phyloP scores from a whole-genome alignment of 2,113 vertebrate genomes.

The Regulus satrapa region DNA sequence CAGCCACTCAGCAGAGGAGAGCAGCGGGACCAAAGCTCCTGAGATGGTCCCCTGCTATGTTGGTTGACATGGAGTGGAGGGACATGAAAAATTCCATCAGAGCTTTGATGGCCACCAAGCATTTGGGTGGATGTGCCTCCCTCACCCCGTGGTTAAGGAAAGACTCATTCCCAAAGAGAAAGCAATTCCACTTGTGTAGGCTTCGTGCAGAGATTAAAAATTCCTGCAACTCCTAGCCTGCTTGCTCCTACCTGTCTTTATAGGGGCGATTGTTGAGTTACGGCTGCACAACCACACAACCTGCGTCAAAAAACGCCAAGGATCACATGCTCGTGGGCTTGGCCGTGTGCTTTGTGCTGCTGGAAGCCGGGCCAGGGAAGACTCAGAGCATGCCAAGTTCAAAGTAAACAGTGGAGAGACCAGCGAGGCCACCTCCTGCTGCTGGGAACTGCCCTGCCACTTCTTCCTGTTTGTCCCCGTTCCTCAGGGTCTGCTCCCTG shows the following conservation, averaged over 20 bases:
- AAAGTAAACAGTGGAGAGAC: slow-evolving; percentile 39
- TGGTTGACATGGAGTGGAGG: rapidly evolving
- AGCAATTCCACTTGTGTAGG: not conserved
- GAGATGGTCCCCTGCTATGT: rapidly evolving
- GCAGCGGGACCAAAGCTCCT: not conserved
- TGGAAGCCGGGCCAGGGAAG: slow-evolving; percentile 40
- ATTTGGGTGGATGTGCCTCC: not conserved
- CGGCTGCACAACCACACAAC: not conserved
- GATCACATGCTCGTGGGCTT: slow-evolving; percentile 25
- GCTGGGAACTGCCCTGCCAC: slow-evolving; percentile 37
- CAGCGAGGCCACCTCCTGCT: slow-evolving; percentile 50
- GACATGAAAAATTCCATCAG: not conserved
- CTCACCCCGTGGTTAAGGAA: not conserved
- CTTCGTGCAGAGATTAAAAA: not conserved
- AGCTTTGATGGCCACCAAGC: not conserved
- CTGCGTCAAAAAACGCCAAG: not conserved
- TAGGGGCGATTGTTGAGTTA: not conserved
- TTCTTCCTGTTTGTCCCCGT: slow-evolving; percentile 17
- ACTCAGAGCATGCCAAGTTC: slow-evolving; percentile 19
- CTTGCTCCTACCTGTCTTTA: slow-evolving; percentile 41
- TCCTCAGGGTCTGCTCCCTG: not conserved
- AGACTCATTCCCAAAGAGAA: not conserved
- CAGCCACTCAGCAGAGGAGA: not conserved
- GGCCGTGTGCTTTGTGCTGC: slow-evolving; percentile 2
- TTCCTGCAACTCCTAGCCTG: not conserved